Conservation (phyloP, 1,140 invertebrate genomes). For the Rhagoletis zephyria region DNA sequence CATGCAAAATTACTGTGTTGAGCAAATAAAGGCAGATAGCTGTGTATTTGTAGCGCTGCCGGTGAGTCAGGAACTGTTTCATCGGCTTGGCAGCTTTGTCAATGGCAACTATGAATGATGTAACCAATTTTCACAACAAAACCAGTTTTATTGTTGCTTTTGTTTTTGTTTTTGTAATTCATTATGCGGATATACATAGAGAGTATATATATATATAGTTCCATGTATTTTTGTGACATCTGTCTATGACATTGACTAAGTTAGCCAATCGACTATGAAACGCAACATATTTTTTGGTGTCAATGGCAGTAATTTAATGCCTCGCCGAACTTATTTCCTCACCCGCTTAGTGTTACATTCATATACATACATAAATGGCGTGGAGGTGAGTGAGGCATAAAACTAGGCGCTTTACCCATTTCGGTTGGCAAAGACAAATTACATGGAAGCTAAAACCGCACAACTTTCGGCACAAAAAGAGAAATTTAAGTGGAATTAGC, state of each 20-base stretch:
- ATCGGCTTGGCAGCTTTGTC: not conserved
- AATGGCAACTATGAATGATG: not conserved
- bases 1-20: not conserved
- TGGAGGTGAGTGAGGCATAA: no score
- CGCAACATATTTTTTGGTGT: not conserved
- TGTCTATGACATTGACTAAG: conserved; percentile 6
- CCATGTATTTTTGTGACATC: not conserved
- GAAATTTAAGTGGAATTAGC: no score
- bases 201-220: not conserved
- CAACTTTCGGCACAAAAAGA: no score
- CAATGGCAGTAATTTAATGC: not conserved
- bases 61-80: not conserved
- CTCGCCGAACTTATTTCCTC: not conserved
- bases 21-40: not conserved
- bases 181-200: not conserved
- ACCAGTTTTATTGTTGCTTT: not conserved
- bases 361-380: not conserved
- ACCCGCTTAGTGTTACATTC: not conserved
- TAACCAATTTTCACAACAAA: not conserved
- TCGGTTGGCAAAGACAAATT: no score
- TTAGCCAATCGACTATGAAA: not conserved
- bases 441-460: no score
- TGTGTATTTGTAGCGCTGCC: not conserved
- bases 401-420: no score
- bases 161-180: not conserved